These are phyloP conservation scores for Habropoda laboriosa DNA, from an alignment of 1,140 invertebrate species.

Conservation along the genomic window DNA sequence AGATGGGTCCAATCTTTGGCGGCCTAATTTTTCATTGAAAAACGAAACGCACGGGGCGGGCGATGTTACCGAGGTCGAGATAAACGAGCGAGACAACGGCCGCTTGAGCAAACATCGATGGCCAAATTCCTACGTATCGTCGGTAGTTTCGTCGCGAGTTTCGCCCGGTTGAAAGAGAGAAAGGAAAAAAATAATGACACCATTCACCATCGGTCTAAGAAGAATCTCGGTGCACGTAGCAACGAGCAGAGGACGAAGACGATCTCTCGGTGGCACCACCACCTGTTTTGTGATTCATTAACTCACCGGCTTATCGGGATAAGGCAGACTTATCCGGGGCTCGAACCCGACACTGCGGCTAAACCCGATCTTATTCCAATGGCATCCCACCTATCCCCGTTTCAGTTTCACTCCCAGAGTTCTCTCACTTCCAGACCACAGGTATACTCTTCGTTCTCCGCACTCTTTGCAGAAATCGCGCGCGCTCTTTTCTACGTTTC, in stretches of 20 bases:
- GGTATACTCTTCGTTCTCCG: conserved; percentile 15
- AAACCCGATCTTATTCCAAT: conserved; percentile 82
- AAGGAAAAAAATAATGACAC: too few species aligned
- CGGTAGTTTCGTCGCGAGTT: not conserved
- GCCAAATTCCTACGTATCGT: not conserved
- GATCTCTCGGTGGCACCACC: conserved; percentile 72
- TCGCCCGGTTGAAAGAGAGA: not conserved
- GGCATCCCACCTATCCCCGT: conserved; percentile 78
- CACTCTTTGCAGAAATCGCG: conserved; percentile 48
- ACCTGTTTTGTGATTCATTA: conserved; percentile 83
- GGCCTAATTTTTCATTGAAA: not conserved
- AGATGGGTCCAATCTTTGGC: not conserved
- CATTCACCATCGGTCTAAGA: not conserved
- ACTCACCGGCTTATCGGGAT: conserved; percentile 82
- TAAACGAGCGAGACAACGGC: not conserved
- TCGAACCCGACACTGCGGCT: conserved; percentile 80
- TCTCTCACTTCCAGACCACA: conserved; percentile 26
- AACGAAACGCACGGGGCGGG: not conserved
- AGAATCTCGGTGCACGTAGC: conserved; percentile 40
- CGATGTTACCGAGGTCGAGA: conserved; percentile 13
- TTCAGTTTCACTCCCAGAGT: conserved; percentile 70
- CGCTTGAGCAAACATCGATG: conserved; percentile 21
- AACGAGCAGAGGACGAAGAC: conserved; percentile 55
- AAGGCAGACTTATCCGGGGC: conserved; percentile 81
- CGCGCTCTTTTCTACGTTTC: conserved; percentile 33